Evolutionary conservation across 2,113 vertebrate genomes (phyloP), one percentile per base, ranked within the genome.

Genomic region (Euleptes europaea): DNA sequence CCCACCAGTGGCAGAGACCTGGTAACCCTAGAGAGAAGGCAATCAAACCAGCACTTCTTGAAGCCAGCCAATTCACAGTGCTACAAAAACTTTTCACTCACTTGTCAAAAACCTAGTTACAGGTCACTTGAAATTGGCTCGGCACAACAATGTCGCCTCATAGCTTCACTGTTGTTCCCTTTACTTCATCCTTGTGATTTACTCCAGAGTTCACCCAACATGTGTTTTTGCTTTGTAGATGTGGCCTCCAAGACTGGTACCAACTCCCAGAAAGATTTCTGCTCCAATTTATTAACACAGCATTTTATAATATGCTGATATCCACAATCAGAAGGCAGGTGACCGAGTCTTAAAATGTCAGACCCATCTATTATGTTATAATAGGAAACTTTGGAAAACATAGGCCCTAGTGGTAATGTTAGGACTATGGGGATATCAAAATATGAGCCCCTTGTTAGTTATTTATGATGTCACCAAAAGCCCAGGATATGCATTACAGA

Each of bases 271-370:
- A 11, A 15, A n/a, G 31, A 15, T 3, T 33, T 42, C 60, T 76
- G 44, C 23, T 23, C 65, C 80, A 51, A 76, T 10, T 38, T 69
- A 28, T 44, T 78, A 65, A 75, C 42, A 78, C n/a, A 14, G 23
- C 33, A 40, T 76, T 77, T 88, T 74, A 67, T 69, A 83, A 77
- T 40, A n/a, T 60, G 60, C 40, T 73, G 80, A 33, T 57, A 54
- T 40, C 71, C 35, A 2, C 38, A 35, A 21, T 70, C 40, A 88
- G 47, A 86, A 65, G 31, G 3, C 60, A 76, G 26, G 28, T 54
- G 26, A 28, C n/a, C 11, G 17, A 67, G 73, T 42, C 65, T 86
- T 38, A 60, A 88, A 89, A 87, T 79, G 35, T 78, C 88, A 86
- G 35, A 60, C 82, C 65, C 42, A 69, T 15, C n/a, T 80, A 76